phyloP scores from a whole-genome alignment of 2,797 vertebrate species.

The Peromyscus melanophrys region DNA sequence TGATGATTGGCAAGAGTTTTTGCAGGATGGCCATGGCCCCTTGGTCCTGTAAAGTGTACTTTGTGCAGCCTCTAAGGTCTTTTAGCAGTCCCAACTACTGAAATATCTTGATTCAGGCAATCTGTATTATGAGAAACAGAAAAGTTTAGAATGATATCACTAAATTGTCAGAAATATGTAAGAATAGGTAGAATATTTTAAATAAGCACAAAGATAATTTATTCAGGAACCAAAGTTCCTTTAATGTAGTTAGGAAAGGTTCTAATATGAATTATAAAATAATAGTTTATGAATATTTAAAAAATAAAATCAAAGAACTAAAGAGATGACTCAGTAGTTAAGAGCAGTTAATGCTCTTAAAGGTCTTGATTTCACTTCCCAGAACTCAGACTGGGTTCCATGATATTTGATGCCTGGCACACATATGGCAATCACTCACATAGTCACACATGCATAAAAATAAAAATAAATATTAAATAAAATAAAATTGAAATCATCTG shows the following conservation, averaged over 20 bases:
- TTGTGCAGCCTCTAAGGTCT: not conserved
- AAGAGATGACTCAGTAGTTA: not conserved
- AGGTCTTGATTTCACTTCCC: not conserved
- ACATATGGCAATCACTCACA: not conserved
- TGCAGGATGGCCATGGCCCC: not conserved
- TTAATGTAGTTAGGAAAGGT: not conserved
- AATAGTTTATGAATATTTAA: not conserved
- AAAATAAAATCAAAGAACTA: not conserved
- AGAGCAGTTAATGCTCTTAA: not conserved
- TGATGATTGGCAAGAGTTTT: not conserved
- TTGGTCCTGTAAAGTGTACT: not conserved
- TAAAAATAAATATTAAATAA: not conserved
- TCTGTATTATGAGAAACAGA: conserved; percentile 20
- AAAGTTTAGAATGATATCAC: not conserved
- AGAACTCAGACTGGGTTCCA: not conserved
- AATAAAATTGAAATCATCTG: not conserved
- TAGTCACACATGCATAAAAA: not conserved
- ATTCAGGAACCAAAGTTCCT: not conserved
- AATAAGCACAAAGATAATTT: not conserved
- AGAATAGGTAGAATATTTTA: not conserved
- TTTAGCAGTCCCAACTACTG: not conserved
- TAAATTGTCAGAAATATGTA: not conserved
- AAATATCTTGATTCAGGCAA: not conserved
- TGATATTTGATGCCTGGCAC: not conserved
- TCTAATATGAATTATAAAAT: conserved; percentile 29